Conservation (phyloP, 1,140 invertebrate genomes). For the Lineus longissimus region DNA sequence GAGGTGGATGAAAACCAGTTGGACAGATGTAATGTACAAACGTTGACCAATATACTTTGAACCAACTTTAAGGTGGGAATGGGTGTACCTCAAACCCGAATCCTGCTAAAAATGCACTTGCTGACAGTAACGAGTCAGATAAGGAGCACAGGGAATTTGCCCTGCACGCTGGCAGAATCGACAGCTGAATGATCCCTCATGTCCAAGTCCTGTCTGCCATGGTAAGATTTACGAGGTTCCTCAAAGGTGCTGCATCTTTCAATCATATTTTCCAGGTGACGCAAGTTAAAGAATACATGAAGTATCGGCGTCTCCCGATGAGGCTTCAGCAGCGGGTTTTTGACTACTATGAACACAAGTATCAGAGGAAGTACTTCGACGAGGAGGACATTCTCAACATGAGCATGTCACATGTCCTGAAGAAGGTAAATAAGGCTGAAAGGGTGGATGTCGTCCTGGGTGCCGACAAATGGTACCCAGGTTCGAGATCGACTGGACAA, state of each 20-base stretch:
- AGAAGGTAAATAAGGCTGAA: background rate
- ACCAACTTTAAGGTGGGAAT: background rate
- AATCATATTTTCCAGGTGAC: background rate
- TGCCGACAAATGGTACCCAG: no score
- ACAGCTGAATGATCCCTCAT: no score
- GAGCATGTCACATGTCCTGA: slow-evolving; percentile 1
- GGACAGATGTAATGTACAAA: background rate
- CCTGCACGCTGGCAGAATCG: no score
- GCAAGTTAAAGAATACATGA: slow-evolving; percentile 10
- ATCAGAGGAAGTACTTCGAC: slow-evolving; percentile 8
- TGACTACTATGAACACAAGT: slow-evolving; percentile 4
- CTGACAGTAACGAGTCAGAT: no score
- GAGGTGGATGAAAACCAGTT: background rate
- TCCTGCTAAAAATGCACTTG: no score
- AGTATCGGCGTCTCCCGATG: background rate
- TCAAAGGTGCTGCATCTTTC: no score
- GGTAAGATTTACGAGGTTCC: no score
- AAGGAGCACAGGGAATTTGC: no score
- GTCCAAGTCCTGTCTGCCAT: background rate
- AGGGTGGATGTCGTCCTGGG: no score
- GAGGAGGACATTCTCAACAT: slow-evolving; percentile 1
- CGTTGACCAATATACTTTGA: background rate
- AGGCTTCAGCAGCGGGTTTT: background rate
- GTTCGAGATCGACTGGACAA: no score
- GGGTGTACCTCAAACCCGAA: background rate